Evolutionary conservation across 1,140 invertebrate genomes (phyloP).

Genomic region (Cyrtorhinus lividipennis): DNA sequence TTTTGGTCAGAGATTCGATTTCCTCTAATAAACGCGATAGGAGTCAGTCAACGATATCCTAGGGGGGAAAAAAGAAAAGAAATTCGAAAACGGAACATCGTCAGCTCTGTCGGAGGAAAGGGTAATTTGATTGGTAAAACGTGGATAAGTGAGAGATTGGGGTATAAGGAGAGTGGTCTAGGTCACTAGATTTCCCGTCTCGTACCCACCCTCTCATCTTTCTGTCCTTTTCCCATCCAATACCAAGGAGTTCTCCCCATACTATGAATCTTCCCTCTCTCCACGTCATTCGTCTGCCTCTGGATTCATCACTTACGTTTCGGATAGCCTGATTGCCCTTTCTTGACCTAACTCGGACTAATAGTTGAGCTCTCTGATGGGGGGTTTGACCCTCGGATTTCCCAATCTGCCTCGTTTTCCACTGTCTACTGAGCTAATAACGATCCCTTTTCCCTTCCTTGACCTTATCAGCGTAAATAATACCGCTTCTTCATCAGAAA

Average conservation of each 20-base stretch:
- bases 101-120: not conserved
- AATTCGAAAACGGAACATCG: not conserved
- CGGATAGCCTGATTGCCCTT: not conserved
- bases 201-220: not conserved
- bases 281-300: not conserved
- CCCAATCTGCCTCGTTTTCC: not conserved
- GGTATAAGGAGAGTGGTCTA: not conserved
- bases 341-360: slow-evolving; percentile 8
- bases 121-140: slow-evolving; percentile 4
- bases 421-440: not conserved
- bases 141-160: slow-evolving; percentile 2
- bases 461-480: slow-evolving; percentile 2
- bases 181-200: not conserved
- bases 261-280: slow-evolving; percentile 5
- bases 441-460: not conserved
- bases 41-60: not conserved
- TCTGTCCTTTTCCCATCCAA: not conserved
- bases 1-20: too few species aligned
- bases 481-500: not conserved
- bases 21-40: not conserved
- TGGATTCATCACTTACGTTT: not conserved
- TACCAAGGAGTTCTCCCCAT: too few species aligned
- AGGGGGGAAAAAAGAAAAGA: not conserved
- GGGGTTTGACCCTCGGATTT: not conserved
- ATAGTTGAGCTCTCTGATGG: slow-evolving; percentile 1